Percentiles rank a stretch among this genome's conserved stretches.
phyloP scores from a whole-genome alignment of 37 sponge, comb jelly and placozoan genomes.

The Ephydatia muelleri region DNA sequence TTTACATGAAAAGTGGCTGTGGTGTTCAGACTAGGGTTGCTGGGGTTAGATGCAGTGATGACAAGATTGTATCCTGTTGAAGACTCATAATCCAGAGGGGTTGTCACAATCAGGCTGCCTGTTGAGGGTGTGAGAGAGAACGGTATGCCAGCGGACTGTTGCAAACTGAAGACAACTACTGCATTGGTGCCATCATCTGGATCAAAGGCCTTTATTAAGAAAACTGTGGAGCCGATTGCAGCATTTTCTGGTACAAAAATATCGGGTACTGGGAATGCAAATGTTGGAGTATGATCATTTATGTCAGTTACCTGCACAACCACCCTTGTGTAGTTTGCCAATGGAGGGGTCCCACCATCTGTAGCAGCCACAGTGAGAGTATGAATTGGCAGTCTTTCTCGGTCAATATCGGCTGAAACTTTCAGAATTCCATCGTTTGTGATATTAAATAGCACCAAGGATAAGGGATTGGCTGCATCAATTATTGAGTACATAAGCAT shows the following conservation, averaged over 20 bases:
- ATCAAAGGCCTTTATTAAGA: conserved; percentile 57
- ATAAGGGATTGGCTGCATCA: conserved; percentile 21
- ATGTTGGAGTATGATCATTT: conserved; percentile 68
- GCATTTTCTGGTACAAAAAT: conserved; percentile 52
- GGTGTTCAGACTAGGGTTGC: neutral
- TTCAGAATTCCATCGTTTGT: neutral
- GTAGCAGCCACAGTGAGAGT: conserved; percentile 41
- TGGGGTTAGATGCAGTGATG: conserved; percentile 30
- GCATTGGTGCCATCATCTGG: conserved; percentile 58
- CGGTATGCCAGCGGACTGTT: neutral
- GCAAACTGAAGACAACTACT: conserved; percentile 24
- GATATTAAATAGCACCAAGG: conserved; percentile 21
- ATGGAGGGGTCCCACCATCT: conserved; percentile 31
- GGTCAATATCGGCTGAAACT: conserved; percentile 22
- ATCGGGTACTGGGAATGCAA: conserved; percentile 9
- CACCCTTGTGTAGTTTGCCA: conserved; percentile 42
- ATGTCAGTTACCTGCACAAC: conserved; percentile 57
- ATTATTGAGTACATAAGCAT: conserved; percentile 41
- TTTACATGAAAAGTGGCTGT: conserved; percentile 5
- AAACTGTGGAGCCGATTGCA: conserved; percentile 23
- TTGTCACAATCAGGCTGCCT: conserved; percentile 33
- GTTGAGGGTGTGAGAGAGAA: conserved; percentile 48
- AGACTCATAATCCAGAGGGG: conserved; percentile 52
- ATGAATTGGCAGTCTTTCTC: conserved; percentile 41
- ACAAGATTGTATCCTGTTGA: conserved; percentile 21